Evolutionary conservation across 2,888 invertebrate genomes (phyloP), one percentile per base, ranked within the genome.

Genomic region (Platyscelio sp.): DNA sequence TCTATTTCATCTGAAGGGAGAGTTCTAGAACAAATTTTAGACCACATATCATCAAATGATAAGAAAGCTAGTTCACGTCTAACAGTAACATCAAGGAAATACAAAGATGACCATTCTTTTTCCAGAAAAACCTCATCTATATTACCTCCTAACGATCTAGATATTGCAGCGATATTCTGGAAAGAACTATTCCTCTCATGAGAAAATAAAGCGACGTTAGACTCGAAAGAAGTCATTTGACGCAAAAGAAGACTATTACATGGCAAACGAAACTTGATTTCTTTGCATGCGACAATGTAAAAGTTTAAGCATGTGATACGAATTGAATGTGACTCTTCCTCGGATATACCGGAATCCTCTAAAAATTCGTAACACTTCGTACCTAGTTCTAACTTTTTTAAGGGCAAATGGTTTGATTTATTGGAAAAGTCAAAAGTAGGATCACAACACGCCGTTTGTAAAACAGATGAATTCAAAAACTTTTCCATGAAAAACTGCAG

Each of bases 211-310:
- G 77, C 68, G 0, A 60, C 38, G 5, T 24, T 33, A 27, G 18
- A 15, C 11, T 67, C 49, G 0, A 76, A 33, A 24, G 33, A 60
- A 22, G 60, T 33, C n/a, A 60, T 33, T 46, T 72, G 60, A 15
- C 38, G 38, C 26, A 72, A 49, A 4, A 72, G 40, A n/a, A 24
- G 2, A 60, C 13, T 20, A 20, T 60, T 3, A 38, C 22, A 33
- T 2, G 74, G 29, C 9, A 76, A 46, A 15, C 76, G 65, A 9
- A 24, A 43, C 4, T 49, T 40, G 13, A 76, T 67, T 65, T 76
- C 67, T 7, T 29, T 33, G 0, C 22, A 20, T 15, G 68, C 76
- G 2, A 7, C 13, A n/a, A 68, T n/a, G 15, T 68, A 76, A 60
- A 76, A 76, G 6, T 68, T 24, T 4, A 76, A 58, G 54, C 67